Base-by-base conservation (phyloP, 1,140 invertebrate genomes). In the Pectinophora gossypiella region DNA sequence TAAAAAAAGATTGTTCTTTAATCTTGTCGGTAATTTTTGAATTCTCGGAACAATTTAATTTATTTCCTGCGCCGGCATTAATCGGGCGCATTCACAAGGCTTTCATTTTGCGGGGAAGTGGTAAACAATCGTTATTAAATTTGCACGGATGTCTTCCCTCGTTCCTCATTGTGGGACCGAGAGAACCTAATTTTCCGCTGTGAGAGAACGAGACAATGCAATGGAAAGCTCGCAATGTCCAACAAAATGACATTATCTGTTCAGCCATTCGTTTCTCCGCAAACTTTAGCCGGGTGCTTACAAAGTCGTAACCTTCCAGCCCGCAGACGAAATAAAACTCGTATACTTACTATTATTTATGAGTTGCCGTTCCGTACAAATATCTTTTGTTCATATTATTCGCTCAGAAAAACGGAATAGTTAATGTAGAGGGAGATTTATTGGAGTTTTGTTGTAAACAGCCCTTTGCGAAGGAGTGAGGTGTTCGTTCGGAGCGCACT, bases 401-500 rank as follows among this genome's bases (percentile, higher is more conserved):
- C 27, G n/a, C 27, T 9, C 1, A 32, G 7, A 32, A 32, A 12
- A 32, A 9, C 9, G 27, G 27, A 32, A 32, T 9, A 12, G 27
- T 40, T 18, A 40, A 10, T 40, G 15, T 16, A 13, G 35, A 4
- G 27, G 27, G 27, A 12, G 27, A 32, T 32, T 32, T 15, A 40
- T 40, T 52, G 35, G 46, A 4, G 12, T 43, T 18, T 62, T 66
- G 53, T 61, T 22, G 27, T 40, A 19, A 51, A 53, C 89, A 97
- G 95, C 95, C 76, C 76, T 94, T 35, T 98, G 96, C 83, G 88
- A 91, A 52, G 90, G 90, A 36, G 92, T 97, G 3, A 89, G 92
- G 61, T 97, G 96, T 87, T 92, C 94, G 56, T 93, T 91, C 77
- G 95, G 94, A 4, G 94, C 93, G 15, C 90, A 90, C 21, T 97